Percentiles rank a stretch among this genome's conserved stretches.
These are phyloP conservation scores for Drosophila ambigua DNA, from an alignment of 1,140 invertebrate species.

Conservation along the genomic window DNA sequence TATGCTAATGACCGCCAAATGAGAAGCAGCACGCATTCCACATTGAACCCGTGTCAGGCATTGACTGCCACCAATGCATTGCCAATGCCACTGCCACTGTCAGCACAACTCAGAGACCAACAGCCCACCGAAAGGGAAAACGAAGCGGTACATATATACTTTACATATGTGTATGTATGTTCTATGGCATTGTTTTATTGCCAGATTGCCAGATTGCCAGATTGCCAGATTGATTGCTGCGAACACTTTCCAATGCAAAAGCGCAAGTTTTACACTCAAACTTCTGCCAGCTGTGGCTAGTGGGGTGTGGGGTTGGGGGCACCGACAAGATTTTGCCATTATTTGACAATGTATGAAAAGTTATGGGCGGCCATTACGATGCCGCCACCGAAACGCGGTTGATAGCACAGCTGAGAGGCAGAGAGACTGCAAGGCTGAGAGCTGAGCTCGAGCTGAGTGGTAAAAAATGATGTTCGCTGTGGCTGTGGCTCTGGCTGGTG, in stretches of 20 bases:
- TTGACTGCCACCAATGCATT: background rate
- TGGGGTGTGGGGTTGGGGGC: fast-evolving
- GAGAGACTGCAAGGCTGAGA: background rate
- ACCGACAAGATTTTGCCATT: slow-evolving; percentile 37
- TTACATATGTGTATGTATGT: too few relatives aligned
- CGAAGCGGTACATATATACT: background rate
- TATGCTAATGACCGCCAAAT: slow-evolving; percentile 76
- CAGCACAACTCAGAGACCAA: background rate
- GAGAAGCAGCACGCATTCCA: slow-evolving; percentile 30
- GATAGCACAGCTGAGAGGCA: background rate
- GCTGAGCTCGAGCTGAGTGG: slow-evolving; percentile 5
- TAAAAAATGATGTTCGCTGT: slow-evolving; percentile 40
- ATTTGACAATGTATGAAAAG: slow-evolving; percentile 47
- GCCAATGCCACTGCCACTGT: background rate
- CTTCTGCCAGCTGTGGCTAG: slow-evolving; percentile 24
- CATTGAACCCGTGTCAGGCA: slow-evolving; percentile 54
- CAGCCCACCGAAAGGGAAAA: background rate
- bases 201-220: background rate
- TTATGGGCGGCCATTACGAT: slow-evolving; percentile 37
- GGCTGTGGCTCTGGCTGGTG: too few relatives aligned
- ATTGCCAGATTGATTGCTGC: slow-evolving; percentile 4
- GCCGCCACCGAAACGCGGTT: slow-evolving; percentile 25
- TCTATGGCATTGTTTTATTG: too few relatives aligned
- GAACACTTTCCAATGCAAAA: background rate
- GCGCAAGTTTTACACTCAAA: slow-evolving; percentile 12